These are phyloP conservation scores for Apotomis turbidana DNA, from an alignment of 2,888 invertebrate genomes.

Conservation along the genomic window DNA sequence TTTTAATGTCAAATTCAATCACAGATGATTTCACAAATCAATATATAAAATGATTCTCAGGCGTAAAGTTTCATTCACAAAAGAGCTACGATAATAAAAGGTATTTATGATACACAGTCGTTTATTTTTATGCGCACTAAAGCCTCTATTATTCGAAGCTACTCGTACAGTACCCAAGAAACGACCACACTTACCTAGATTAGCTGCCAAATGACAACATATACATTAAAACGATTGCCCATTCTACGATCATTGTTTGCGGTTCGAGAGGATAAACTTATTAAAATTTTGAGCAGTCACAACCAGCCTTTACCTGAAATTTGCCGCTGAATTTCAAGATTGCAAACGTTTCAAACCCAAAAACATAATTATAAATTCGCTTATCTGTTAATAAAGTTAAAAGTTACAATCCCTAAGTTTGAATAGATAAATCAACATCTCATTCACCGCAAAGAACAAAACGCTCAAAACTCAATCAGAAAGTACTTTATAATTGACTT, in stretches of 20 bases:
- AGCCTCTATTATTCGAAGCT: constrained; percentile 1
- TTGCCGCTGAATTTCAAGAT: neutral
- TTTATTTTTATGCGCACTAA: neutral
- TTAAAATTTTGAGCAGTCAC: constrained; percentile 9
- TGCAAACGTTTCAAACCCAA: constrained; percentile 5
- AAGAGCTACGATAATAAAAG: neutral
- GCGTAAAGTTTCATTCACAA: neutral
- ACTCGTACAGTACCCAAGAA: neutral
- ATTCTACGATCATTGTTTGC: constrained; percentile 1
- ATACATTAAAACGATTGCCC: constrained; percentile 31
- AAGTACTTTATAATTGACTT: constrained; percentile 61
- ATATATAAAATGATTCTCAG: neutral
- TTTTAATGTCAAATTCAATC: neutral
- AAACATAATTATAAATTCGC: constrained; percentile 2
- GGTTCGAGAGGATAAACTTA: constrained; percentile 8
- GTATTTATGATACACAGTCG: neutral
- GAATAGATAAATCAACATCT: constrained; percentile 51
- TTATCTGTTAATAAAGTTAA: constrained; percentile 7
- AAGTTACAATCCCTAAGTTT: constrained; percentile 18
- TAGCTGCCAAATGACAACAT: constrained; percentile 16
- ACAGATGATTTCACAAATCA: neutral
- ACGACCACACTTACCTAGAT: constrained; percentile 16
- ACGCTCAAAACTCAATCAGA: constrained; percentile 60
- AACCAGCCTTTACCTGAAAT: neutral
- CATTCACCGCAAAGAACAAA: constrained; percentile 48